Percentiles rank a stretch among this genome's conserved stretches.
phyloP scores from a whole-genome alignment of 2,113 vertebrate species.

The Pseudolaguvia tuberculata region DNA sequence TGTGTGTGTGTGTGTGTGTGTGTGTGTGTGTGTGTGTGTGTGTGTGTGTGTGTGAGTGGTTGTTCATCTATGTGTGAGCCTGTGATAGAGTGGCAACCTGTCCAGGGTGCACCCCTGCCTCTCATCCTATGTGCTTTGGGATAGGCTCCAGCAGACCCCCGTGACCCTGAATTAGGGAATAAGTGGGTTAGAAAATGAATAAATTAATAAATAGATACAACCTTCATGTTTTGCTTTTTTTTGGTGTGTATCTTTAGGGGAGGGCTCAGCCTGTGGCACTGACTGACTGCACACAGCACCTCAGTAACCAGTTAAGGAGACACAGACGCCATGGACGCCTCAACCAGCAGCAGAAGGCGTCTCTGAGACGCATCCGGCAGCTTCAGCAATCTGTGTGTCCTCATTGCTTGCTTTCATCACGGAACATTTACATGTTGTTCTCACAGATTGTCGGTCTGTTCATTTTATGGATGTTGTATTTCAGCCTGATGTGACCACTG shows the following conservation, averaged over 20 bases:
- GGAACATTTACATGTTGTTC: too few relatives aligned
- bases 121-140: too few relatives aligned
- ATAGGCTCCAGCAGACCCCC: too few relatives aligned
- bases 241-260: conserved; percentile 61
- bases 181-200: too few relatives aligned
- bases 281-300: conserved; percentile 73
- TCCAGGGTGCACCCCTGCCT: too few relatives aligned
- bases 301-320: conserved; percentile 63
- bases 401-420: neutral
- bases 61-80: too few relatives aligned
- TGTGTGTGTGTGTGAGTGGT: too few relatives aligned
- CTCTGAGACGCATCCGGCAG: conserved; percentile 64
- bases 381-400: conserved; percentile 70
- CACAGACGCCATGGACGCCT: conserved; percentile 63
- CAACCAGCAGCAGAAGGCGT: conserved; percentile 58
- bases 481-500: conserved; percentile 71
- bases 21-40: too few relatives aligned
- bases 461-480: conserved; percentile 29
- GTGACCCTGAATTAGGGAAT: too few relatives aligned
- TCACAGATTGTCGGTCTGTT: neutral
- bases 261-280: conserved; percentile 63
- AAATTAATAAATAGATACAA: neutral
- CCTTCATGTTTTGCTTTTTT: neutral
- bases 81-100: too few relatives aligned
- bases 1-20: too few relatives aligned